Conservation (phyloP, 2,888 invertebrate species). For the Drosophila peninsularis region DNA sequence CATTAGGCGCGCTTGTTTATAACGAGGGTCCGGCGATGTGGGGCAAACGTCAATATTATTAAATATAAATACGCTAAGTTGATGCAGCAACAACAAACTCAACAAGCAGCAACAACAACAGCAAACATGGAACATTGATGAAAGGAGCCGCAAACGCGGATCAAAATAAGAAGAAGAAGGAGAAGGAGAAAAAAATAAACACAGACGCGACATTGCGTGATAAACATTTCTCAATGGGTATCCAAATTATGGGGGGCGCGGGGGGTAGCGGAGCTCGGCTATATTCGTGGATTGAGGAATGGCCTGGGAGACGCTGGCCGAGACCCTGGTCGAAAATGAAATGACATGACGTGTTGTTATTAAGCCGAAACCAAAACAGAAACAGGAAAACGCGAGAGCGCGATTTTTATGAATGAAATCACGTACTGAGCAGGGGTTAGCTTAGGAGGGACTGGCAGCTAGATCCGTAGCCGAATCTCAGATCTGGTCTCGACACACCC, state of each 20-base stretch:
- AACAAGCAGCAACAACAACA: constrained; percentile 25
- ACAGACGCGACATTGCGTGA: constrained; percentile 79
- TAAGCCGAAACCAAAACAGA: constrained; percentile 64
- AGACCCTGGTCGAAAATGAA: constrained; percentile 68
- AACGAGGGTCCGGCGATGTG: constrained; percentile 74
- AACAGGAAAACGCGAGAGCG: constrained; percentile 38
- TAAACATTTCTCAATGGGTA: constrained; percentile 73
- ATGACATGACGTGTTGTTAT: constrained; percentile 82
- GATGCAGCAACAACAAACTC: constrained; percentile 23
- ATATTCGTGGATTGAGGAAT: constrained; percentile 16
- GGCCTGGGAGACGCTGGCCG: constrained; percentile 15
- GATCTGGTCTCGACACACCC: constrained; percentile 39
- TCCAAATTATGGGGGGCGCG: constrained; percentile 16
- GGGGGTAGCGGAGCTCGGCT: neutral
- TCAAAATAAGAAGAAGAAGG: constrained; percentile 1
- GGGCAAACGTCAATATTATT: constrained; percentile 70
- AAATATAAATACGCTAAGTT: constrained; percentile 57
- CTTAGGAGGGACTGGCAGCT: constrained; percentile 20
- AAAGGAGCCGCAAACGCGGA: constrained; percentile 66
- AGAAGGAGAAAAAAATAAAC: constrained; percentile 7
- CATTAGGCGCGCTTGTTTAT: constrained; percentile 47
- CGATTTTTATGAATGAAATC: constrained; percentile 76
- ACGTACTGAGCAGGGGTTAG: constrained; percentile 34
- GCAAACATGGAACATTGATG: constrained; percentile 48
- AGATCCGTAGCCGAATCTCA: constrained; percentile 18